Conservation (phyloP, 2,797 vertebrate species). For the Falco concolor region DNA sequence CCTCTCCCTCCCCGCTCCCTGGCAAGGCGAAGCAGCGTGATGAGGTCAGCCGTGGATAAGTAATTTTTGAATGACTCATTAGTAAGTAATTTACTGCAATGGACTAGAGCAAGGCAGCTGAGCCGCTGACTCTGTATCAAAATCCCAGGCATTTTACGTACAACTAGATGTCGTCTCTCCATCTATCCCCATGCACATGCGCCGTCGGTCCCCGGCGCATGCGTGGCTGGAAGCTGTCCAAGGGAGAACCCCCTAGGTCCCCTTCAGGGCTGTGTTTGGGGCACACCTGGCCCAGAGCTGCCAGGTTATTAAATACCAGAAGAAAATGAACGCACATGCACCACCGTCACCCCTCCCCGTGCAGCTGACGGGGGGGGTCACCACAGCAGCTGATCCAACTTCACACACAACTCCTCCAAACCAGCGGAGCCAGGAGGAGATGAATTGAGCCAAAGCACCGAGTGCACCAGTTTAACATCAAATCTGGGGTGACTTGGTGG, state of each 20-base stretch:
- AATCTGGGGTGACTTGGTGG: neutral
- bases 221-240: neutral
- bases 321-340: neutral
- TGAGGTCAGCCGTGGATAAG: neutral
- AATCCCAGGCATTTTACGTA: neutral
- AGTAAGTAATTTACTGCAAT: neutral
- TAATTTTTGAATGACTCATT: neutral
- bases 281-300: neutral
- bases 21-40: neutral
- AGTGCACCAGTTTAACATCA: neutral
- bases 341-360: too few species aligned
- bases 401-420: neutral
- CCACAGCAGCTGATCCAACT: neutral
- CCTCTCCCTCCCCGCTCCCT: neutral
- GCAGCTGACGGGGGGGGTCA: neutral
- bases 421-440: neutral
- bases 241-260: neutral
- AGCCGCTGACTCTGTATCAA: neutral
- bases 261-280: neutral
- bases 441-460: neutral
- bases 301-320: neutral
- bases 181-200: fast-evolving
- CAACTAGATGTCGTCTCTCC: neutral
- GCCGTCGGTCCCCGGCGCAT: fast-evolving
- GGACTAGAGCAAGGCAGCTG: neutral